phyloP scores from a whole-genome alignment of 2,113 vertebrate genomes.

The Siniperca knerii region DNA sequence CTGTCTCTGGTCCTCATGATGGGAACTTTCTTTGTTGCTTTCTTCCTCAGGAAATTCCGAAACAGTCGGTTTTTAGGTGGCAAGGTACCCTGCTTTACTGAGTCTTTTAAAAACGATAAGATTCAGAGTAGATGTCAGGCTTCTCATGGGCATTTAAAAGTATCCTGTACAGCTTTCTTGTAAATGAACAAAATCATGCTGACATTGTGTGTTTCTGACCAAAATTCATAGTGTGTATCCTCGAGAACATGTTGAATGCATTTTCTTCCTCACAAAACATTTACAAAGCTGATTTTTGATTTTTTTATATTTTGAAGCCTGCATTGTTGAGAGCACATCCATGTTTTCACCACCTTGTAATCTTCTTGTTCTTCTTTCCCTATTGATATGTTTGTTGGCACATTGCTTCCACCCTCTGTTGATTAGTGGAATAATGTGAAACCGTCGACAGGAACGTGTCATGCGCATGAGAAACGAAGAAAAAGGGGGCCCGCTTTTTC shows the following conservation, averaged over 20 bases:
- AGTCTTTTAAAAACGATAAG: background rate
- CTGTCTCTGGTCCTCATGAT: slow-evolving; percentile 98
- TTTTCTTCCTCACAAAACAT: too few species aligned
- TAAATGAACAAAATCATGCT: background rate
- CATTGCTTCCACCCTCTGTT: too few species aligned
- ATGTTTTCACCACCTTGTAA: too few species aligned
- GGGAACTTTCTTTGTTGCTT: slow-evolving; percentile 97
- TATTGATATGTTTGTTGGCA: too few species aligned
- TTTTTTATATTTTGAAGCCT: too few species aligned
- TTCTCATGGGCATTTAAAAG: background rate
- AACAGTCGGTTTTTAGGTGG: slow-evolving; percentile 98
- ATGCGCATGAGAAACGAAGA: too few species aligned
- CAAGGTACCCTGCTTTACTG: slow-evolving; percentile 84
- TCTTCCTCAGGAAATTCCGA: slow-evolving; percentile 97
- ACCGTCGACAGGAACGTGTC: background rate
- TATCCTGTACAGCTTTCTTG: background rate
- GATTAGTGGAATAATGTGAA: background rate
- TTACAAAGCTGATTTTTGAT: too few species aligned
- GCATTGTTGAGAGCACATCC: too few species aligned
- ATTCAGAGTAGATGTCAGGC: background rate
- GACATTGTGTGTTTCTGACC: background rate
- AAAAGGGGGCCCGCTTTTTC: too few species aligned
- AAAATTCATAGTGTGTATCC: background rate
- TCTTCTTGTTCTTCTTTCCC: too few species aligned
- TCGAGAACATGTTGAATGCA: background rate